Evolutionary conservation across 1,140 invertebrate species (phyloP), one percentile per base, ranked within the genome.

Genomic region (Pygmarrhopalites habei): DNA sequence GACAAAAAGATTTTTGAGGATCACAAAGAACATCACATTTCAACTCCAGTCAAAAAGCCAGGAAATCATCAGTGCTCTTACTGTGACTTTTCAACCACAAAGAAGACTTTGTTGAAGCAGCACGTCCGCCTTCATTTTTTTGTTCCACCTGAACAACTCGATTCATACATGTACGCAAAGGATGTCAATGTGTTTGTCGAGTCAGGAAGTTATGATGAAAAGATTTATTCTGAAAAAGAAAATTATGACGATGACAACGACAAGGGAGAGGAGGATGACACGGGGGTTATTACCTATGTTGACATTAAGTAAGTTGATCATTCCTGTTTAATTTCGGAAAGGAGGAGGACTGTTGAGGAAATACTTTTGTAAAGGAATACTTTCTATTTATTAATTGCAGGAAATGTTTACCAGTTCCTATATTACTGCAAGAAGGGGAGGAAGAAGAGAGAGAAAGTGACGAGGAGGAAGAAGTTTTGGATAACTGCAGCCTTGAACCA

Each of bases 131-230:
- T 61, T 32, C 62, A 68, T 58, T 56, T 64, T 19, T 57, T 52
- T 28, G 19, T 58, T 1, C 35, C 44, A 21, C 21, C 46, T 43
- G 90, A 91, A 72, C 79, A 78, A 66, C 77, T 77, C 64, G 19
- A 52, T 14, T 12, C 29, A n/a, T 43, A 53, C 39, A 44, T 26
- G 26, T 30, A 28, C 19, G 10, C 30, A 12, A 19, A 49, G 15
- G 30, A 65, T 35, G 58, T 44, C 1, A 41, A 53, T 25, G 25
- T 25, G 1, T 29, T 43, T 49, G 15, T 17, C 7, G 30, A 26
- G 19, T 32, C 15, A 2, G 35, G 47, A 19, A 41, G 19, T n/a
- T 56, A 46, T 23, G 53, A 56, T 12, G 52, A 57, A 35, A 64
- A 64, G 29, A 60, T 26, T 57, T 57, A 47, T 28, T 43, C 39